Conservation (phyloP, 1,140 invertebrate genomes). For the Pachypeltis micranthus region DNA sequence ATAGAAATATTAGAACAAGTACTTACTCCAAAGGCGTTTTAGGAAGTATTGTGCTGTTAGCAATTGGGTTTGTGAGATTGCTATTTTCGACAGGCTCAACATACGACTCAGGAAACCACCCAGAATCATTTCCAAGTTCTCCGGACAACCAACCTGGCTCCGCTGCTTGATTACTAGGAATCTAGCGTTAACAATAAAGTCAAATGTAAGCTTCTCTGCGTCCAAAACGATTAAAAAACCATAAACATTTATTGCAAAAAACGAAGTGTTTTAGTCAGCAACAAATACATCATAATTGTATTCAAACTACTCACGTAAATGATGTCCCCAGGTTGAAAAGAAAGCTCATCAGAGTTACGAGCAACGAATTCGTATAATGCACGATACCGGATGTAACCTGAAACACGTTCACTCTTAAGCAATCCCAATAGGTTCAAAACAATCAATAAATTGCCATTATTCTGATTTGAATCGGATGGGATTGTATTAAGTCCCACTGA, state of each 20-base stretch:
- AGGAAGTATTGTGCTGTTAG: constrained; percentile 11
- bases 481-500: no score
- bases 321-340: constrained; percentile 86
- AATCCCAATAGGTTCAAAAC: no score
- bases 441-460: no score
- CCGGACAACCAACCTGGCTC: constrained; percentile 97
- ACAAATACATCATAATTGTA: background rate
- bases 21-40: constrained; percentile 36
- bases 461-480: no score
- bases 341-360: constrained; percentile 85
- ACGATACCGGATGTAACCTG: constrained; percentile 50
- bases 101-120: constrained; percentile 98
- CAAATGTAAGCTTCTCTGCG: no score
- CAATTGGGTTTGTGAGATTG: constrained; percentile 9
- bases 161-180: constrained; percentile 70
- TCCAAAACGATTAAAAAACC: no score
- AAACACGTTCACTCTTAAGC: no score
- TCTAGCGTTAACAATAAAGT: no score
- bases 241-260: no score
- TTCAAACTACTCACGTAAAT: constrained; percentile 58
- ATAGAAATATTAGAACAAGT: background rate
- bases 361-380: constrained; percentile 91
- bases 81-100: constrained; percentile 56
- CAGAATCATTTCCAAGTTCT: constrained; percentile 70
- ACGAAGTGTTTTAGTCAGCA: no score